A percentile compares a stretch with the other conserved stretches of the same genome.
These are phyloP conservation scores for Invenusta paracnida DNA, from an alignment of 2,888 invertebrate species.

Conservation along the genomic window DNA sequence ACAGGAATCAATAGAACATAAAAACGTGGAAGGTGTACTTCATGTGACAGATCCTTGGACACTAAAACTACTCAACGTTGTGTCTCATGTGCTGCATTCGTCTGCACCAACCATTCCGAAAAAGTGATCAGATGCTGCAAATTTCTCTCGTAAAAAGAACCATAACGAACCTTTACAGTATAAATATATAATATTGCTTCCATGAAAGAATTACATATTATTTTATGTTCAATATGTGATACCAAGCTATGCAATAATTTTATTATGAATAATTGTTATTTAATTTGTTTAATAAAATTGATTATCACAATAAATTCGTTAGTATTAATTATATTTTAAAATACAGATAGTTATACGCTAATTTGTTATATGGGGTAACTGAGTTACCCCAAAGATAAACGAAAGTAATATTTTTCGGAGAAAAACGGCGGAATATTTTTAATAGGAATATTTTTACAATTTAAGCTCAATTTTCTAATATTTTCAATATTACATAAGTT, in stretches of 20 bases:
- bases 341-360: not conserved
- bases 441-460: no score
- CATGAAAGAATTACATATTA: constrained; percentile 3
- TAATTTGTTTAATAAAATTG: constrained; percentile 9
- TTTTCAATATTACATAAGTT: no score
- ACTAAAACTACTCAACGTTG: constrained; percentile 18
- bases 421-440: not conserved
- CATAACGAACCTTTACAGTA: not conserved
- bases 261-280: not conserved
- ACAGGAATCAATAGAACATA: not conserved
- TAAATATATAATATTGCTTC: not conserved
- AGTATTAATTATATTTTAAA: not conserved
- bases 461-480: no score
- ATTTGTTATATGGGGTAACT: constrained; percentile 26
- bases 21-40: constrained; percentile 7
- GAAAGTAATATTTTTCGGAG: constrained; percentile 7
- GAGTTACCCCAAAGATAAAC: constrained; percentile 13
- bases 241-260: not conserved
- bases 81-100: constrained; percentile 22
- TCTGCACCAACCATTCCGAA: constrained; percentile 7
- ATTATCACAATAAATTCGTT: constrained; percentile 15
- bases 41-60: constrained; percentile 13
- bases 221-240: not conserved
- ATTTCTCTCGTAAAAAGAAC: constrained; percentile 4
- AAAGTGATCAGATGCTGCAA: constrained; percentile 11